phyloP scores from a whole-genome alignment of 2,888 invertebrate genomes.

The Drosophila merina region DNA sequence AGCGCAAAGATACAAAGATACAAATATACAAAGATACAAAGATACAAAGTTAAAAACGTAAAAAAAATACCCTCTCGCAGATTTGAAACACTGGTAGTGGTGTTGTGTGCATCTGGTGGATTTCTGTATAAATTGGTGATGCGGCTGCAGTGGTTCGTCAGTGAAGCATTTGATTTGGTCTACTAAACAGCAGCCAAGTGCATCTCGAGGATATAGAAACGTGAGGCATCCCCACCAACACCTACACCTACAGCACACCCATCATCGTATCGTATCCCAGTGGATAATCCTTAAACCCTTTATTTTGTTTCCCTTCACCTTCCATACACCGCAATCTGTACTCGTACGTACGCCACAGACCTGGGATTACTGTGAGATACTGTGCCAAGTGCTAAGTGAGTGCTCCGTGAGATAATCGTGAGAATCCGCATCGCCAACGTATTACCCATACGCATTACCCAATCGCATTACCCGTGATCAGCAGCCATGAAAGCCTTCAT shows the following conservation, averaged over 20 bases:
- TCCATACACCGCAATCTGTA: conserved; percentile 41
- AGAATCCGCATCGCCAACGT: conserved; percentile 44
- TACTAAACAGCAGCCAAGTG: conserved; percentile 81
- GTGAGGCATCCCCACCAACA: conserved; percentile 52
- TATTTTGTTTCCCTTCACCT: conserved; percentile 56
- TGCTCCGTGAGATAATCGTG: conserved; percentile 45
- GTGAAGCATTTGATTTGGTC: conserved; percentile 84
- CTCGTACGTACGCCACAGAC: conserved; percentile 62
- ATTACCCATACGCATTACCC: conserved; percentile 46
- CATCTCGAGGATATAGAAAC: conserved; percentile 67
- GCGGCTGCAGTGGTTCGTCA: conserved; percentile 83
- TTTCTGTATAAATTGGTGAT: conserved; percentile 84
- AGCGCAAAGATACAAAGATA: background rate
- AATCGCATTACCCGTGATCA: conserved; percentile 36
- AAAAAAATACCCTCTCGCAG: conserved; percentile 52
- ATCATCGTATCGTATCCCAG: conserved; percentile 46
- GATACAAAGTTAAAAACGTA: background rate
- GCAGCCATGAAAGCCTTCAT: conserved; percentile 83
- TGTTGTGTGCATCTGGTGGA: conserved; percentile 62
- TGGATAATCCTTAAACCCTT: conserved; percentile 57
- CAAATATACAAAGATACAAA: background rate
- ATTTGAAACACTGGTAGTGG: conserved; percentile 28
- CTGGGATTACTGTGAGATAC: conserved; percentile 77
- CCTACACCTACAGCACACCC: conserved; percentile 15
- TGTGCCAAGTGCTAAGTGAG: conserved; percentile 70